Conservation (phyloP, 2,888 invertebrate genomes). For the Lapara coniferarum region DNA sequence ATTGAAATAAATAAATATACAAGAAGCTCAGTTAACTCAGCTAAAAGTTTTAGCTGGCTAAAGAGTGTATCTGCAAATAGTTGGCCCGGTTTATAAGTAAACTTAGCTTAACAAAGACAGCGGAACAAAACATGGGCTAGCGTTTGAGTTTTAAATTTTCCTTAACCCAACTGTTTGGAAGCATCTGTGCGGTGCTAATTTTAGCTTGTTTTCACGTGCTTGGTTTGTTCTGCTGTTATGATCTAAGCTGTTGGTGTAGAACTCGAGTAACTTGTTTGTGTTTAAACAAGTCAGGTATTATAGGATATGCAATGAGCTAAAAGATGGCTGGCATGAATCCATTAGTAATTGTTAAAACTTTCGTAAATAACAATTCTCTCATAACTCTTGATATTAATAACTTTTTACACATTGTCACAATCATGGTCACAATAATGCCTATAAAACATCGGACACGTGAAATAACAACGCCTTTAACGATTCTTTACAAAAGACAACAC, state of each 20-base stretch:
- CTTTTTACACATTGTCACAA: too few relatives aligned
- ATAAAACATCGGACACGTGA: too few relatives aligned
- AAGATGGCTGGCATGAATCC: too few relatives aligned
- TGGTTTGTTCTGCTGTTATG: neutral
- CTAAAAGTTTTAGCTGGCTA: slow-evolving; percentile 44
- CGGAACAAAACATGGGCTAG: slow-evolving; percentile 38
- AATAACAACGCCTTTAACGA: too few relatives aligned
- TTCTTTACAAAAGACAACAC: too few relatives aligned
- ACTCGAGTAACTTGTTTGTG: too few relatives aligned
- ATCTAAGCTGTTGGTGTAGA: neutral
- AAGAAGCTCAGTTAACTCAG: slow-evolving; percentile 38
- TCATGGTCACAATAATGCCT: too few relatives aligned
- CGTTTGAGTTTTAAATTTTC: slow-evolving; percentile 50
- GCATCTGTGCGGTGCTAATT: slow-evolving; percentile 38
- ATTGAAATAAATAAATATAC: slow-evolving; percentile 40
- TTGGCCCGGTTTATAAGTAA: slow-evolving; percentile 46
- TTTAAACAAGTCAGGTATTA: too few relatives aligned
- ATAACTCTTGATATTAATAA: neutral
- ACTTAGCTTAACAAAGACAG: slow-evolving; percentile 40
- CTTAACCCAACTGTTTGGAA: slow-evolving; percentile 41
- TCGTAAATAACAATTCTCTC: too few relatives aligned
- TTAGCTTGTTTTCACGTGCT: slow-evolving; percentile 9
- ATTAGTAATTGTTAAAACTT: too few relatives aligned
- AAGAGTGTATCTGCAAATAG: slow-evolving; percentile 30
- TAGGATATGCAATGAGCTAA: too few relatives aligned